Evolutionary conservation across 1,140 invertebrate species (phyloP), one percentile per base, ranked within the genome.

Genomic region (Leptopilina clavipes): DNA sequence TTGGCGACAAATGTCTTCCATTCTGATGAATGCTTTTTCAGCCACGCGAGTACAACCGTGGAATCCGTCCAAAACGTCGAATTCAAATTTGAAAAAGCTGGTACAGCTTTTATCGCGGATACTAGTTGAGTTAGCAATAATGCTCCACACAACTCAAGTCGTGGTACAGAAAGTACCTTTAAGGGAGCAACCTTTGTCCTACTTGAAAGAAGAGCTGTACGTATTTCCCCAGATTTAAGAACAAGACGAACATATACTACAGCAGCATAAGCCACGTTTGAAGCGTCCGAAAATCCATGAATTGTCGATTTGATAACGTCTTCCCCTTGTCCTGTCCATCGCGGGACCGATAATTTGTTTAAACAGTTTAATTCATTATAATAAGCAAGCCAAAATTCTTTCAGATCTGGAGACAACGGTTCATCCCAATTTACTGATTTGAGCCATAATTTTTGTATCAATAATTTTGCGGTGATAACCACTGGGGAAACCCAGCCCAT

Each of bases 1-100:
- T 90, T 87, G 9, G 83, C 83, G 0, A 90, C 84, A 73, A 87
- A 90, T 12, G 73, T 81, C 37, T 86, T 82, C 84, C 85, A 88
- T 65, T 52, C 79, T 18, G 71, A 79, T 44, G 80, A 54, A 1
- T 79, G 79, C 40, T 76, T 82, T 45, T 83, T 74, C 7, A 89
- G 72, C 86, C 87, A 89, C 1, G 82, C 82, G 6, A 89, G 75
- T 0, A 82, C 82, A 0, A 86, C 81, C 40, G 83, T 80, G 8
- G 85, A 86, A 76, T 88, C 86, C 0, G 81, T 78, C 83, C 84
- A 85, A 10, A 45, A 44, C 6, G 65, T 22, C 7, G 37, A 17
- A 11, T 25, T 17, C 9, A 70, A 40, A 3, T 71, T 17, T 1
- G 43, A n/a, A 43, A 74, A 48, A 6, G 19, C 25, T 25, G 52